These are phyloP conservation scores for Coelopa frigida DNA, from an alignment of 1,140 invertebrate species.

Conservation along the genomic window DNA sequence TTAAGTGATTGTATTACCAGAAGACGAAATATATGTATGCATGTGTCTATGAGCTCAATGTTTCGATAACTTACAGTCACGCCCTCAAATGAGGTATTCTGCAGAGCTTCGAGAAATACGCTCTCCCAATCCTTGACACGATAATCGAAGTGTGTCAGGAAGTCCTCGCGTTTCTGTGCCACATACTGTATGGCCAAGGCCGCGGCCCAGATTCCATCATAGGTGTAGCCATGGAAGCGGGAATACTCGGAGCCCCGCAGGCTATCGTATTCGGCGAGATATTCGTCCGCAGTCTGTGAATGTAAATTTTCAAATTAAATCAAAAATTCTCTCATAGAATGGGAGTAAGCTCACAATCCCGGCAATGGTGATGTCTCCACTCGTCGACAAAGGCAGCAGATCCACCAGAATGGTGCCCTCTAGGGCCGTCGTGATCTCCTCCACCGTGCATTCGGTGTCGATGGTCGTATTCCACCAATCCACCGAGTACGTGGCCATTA, in stretches of 20 bases:
- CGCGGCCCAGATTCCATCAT: conserved; percentile 95
- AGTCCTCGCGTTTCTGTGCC: conserved; percentile 62
- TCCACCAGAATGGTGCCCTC: conserved; percentile 85
- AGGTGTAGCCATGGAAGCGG: conserved; percentile 93
- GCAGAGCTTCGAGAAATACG: conserved; percentile 78
- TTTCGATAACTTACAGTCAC: conserved; percentile 67
- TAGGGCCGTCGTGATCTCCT: conserved; percentile 72
- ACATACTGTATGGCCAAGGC: conserved; percentile 85
- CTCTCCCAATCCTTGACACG: conserved; percentile 79
- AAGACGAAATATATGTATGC: neutral
- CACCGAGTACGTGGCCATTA: conserved; percentile 78
- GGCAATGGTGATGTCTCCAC: conserved; percentile 72
- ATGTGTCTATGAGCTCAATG: neutral
- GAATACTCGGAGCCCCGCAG: conserved; percentile 76
- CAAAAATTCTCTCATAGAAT: neutral
- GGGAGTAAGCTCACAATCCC: conserved; percentile 72
- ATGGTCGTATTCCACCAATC: conserved; percentile 66
- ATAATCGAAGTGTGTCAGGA: conserved; percentile 65
- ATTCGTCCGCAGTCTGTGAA: conserved; percentile 78
- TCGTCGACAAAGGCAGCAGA: conserved; percentile 52
- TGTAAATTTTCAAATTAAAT: neutral
- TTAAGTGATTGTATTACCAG: conserved; percentile 1
- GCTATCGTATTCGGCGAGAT: conserved; percentile 75
- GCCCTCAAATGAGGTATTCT: conserved; percentile 87
- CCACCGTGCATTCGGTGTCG: conserved; percentile 59